These are phyloP conservation scores for Alexandromys fortis DNA, from an alignment of 2,113 vertebrate genomes.

Conservation along the genomic window DNA sequence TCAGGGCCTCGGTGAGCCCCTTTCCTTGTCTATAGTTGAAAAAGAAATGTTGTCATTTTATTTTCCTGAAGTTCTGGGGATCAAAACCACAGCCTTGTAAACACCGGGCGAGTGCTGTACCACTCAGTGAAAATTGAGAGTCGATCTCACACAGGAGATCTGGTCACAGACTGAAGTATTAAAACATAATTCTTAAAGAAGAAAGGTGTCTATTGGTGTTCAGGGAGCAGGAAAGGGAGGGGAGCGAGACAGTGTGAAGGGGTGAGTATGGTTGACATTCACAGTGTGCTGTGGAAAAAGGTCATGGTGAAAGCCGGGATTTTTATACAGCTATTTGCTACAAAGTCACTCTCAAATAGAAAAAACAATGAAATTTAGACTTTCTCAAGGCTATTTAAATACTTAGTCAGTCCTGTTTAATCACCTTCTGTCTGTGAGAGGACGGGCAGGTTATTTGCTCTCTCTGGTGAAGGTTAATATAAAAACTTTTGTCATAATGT, in stretches of 20 bases:
- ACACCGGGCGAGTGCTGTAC: not conserved
- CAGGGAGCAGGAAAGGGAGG: not conserved
- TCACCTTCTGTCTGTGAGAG: not conserved
- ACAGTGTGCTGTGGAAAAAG: not conserved
- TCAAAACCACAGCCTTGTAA: not conserved
- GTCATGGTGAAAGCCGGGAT: not conserved
- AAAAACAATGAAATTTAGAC: not conserved
- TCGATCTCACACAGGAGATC: not conserved
- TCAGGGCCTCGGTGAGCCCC: not conserved
- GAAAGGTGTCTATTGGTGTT: not conserved
- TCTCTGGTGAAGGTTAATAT: not conserved
- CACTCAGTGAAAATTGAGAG: not conserved
- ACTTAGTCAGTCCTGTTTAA: not conserved
- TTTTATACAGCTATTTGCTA: not conserved
- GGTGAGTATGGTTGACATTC: not conserved
- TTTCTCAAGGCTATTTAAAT: slow-evolving; percentile 48
- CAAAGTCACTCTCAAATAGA: not conserved
- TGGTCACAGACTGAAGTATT: slow-evolving; percentile 15
- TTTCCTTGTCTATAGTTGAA: not conserved
- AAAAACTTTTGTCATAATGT: not conserved
- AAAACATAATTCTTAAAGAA: slow-evolving; percentile 22
- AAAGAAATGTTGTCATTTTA: not conserved
- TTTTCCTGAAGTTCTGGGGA: not conserved
- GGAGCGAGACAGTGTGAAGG: not conserved
- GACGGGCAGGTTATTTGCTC: not conserved